phyloP scores from a whole-genome alignment of 2,797 vertebrate genomes.

The Acanthurus tractus region DNA sequence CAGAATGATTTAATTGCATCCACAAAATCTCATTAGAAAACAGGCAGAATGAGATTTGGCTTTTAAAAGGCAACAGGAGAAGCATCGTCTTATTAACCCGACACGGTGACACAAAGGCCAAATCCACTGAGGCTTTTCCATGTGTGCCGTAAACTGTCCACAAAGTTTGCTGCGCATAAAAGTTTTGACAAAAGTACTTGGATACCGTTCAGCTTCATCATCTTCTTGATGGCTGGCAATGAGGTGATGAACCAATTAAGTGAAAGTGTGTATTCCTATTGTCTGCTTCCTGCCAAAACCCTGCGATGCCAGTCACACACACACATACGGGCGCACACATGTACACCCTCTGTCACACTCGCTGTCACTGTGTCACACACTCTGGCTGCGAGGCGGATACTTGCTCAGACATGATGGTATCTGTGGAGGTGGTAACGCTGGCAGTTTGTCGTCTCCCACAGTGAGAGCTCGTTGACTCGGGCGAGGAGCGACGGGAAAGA shows the following conservation, averaged over 20 bases:
- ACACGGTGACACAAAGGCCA: slow-evolving; percentile 16
- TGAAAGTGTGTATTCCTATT: slow-evolving; percentile 46
- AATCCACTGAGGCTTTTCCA: neutral
- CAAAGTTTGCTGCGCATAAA: slow-evolving; percentile 34
- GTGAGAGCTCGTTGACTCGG: slow-evolving; percentile 46
- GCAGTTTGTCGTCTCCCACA: slow-evolving; percentile 47
- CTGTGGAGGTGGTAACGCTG: slow-evolving; percentile 60
- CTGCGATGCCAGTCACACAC: slow-evolving; percentile 35
- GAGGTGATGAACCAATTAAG: slow-evolving; percentile 58
- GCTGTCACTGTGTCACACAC: slow-evolving; percentile 56
- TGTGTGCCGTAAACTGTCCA: neutral
- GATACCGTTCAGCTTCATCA: slow-evolving; percentile 37
- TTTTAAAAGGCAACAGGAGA: slow-evolving; percentile 39
- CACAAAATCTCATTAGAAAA: slow-evolving; percentile 44
- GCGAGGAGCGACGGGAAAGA: neutral
- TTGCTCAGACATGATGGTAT: slow-evolving; percentile 65
- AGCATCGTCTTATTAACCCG: slow-evolving; percentile 27
- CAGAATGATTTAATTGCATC: slow-evolving; percentile 45
- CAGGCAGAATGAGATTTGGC: slow-evolving; percentile 41
- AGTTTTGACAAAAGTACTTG: slow-evolving; percentile 35
- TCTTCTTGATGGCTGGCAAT: slow-evolving; percentile 47
- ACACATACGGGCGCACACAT: slow-evolving; percentile 29
- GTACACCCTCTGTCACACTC: slow-evolving; percentile 56
- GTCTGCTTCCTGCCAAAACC: slow-evolving; percentile 58
- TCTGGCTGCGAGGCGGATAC: slow-evolving; percentile 60